phyloP scores from a whole-genome alignment of 2,113 vertebrate genomes.

The Callipepla squamata region DNA sequence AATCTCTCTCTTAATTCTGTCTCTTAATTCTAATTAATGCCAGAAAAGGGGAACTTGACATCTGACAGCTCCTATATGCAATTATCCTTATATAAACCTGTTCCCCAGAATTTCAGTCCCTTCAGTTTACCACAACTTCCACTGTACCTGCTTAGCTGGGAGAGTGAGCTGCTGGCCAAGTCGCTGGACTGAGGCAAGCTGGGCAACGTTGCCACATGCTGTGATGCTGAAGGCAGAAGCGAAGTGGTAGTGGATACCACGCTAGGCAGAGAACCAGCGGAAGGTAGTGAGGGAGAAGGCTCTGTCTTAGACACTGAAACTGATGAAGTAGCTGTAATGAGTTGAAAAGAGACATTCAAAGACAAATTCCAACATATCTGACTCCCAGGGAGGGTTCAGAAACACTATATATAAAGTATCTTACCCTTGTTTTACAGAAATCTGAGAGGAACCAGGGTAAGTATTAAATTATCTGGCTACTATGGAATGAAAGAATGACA shows the following conservation, averaged over 20 bases:
- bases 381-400: not conserved
- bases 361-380: not conserved
- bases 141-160: slow-evolving; percentile 89
- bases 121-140: not conserved
- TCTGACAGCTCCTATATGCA: not conserved
- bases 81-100: fast-evolving
- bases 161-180: slow-evolving; percentile 81
- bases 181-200: slow-evolving; percentile 83
- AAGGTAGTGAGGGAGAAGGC: slow-evolving; percentile 78
- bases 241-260: slow-evolving; percentile 78
- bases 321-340: slow-evolving; percentile 82
- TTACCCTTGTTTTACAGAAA: not conserved
- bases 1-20: not conserved
- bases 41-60: not conserved
- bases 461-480: not conserved
- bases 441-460: not conserved
- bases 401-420: not conserved
- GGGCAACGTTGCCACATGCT: slow-evolving; percentile 81
- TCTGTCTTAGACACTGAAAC: slow-evolving; percentile 87
- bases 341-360: not conserved
- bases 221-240: slow-evolving; percentile 80
- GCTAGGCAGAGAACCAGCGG: slow-evolving; percentile 78
- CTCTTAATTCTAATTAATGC: not conserved
- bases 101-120: not conserved
- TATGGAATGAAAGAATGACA: not conserved